Percentiles rank a stretch among this genome's conserved stretches.
phyloP scores from a whole-genome alignment of 2,888 invertebrate species.

The Lacanobia oleracea region DNA sequence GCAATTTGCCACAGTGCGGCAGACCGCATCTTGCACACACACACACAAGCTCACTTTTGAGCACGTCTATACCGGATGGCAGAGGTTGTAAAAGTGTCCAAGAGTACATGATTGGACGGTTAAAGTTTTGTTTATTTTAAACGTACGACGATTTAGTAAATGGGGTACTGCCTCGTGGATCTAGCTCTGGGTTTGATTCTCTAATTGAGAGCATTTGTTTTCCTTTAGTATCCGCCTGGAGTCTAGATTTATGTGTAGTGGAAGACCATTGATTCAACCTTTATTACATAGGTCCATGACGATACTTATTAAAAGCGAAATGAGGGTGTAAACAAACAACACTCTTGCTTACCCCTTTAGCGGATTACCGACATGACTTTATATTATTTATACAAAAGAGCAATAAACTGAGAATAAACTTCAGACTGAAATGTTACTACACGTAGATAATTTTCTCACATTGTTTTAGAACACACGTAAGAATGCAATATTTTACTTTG shows the following conservation, averaged over 20 bases:
- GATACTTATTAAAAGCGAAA: too few relatives aligned
- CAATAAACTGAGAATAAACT: too few relatives aligned
- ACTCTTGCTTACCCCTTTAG: too few relatives aligned
- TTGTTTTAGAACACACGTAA: not conserved
- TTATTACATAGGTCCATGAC: not conserved
- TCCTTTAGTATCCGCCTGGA: too few relatives aligned
- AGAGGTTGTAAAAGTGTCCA: slow-evolving; percentile 16
- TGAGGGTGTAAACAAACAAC: not conserved
- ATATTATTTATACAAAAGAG: too few relatives aligned
- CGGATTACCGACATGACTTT: too few relatives aligned
- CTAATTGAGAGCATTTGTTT: too few relatives aligned
- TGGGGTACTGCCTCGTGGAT: not conserved
- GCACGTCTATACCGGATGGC: slow-evolving; percentile 10
- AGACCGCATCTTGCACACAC: slow-evolving; percentile 34
- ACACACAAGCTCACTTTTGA: slow-evolving; percentile 31
- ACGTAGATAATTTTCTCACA: too few relatives aligned
- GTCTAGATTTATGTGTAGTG: too few relatives aligned
- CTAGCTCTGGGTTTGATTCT: too few relatives aligned
- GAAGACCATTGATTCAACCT: not conserved
- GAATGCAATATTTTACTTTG: not conserved
- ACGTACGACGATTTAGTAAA: not conserved
- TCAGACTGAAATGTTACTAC: not conserved
- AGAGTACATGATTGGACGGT: not conserved
- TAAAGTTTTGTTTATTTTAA: not conserved
- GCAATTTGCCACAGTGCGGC: slow-evolving; percentile 50